Evolutionary conservation across 2,888 invertebrate genomes (phyloP).

Genomic region (Drosophila greeni): DNA sequence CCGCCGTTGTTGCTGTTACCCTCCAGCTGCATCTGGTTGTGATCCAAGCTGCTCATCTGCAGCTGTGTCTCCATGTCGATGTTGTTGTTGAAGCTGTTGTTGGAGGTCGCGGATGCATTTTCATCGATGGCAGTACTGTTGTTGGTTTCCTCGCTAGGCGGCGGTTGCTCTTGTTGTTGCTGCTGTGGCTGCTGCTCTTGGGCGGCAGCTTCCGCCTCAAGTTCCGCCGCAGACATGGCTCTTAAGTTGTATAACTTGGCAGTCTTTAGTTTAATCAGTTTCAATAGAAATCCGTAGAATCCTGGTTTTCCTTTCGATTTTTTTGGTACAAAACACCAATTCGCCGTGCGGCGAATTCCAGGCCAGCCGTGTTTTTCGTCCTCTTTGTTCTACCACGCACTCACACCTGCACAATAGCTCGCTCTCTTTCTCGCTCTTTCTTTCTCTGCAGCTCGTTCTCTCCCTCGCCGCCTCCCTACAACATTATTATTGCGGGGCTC

Average conservation of each 20-base stretch:
- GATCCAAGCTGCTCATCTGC: constrained; percentile 38
- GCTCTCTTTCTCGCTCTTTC: constrained; percentile 7
- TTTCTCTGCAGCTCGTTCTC: constrained; percentile 3
- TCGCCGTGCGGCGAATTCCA: constrained; percentile 33
- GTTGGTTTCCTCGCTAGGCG: constrained; percentile 14
- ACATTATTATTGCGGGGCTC: constrained; percentile 25
- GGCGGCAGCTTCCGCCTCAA: constrained; percentile 60
- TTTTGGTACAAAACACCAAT: constrained; percentile 5
- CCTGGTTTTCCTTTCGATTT: constrained; percentile 20
- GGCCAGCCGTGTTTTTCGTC: constrained; percentile 35
- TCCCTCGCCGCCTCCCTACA: constrained; percentile 19
- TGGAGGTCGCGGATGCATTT: constrained; percentile 35
- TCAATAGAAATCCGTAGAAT: neutral
- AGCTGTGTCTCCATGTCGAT: constrained; percentile 49
- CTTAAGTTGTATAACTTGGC: constrained; percentile 35
- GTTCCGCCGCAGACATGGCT: constrained; percentile 65
- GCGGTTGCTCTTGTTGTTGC: constrained; percentile 38
- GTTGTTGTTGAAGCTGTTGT: constrained; percentile 44
- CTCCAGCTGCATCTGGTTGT: constrained; percentile 34
- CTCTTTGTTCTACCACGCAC: constrained; percentile 55
- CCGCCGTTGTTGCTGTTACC: constrained; percentile 37
- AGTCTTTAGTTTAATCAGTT: constrained; percentile 56
- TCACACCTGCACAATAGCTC: constrained; percentile 35
- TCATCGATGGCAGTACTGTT: constrained; percentile 55
- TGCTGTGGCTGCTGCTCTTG: constrained; percentile 57